Evolutionary conservation across 2,113 vertebrate species (phyloP), one percentile per base, ranked within the genome.

Genomic region (Anolis sagrei): DNA sequence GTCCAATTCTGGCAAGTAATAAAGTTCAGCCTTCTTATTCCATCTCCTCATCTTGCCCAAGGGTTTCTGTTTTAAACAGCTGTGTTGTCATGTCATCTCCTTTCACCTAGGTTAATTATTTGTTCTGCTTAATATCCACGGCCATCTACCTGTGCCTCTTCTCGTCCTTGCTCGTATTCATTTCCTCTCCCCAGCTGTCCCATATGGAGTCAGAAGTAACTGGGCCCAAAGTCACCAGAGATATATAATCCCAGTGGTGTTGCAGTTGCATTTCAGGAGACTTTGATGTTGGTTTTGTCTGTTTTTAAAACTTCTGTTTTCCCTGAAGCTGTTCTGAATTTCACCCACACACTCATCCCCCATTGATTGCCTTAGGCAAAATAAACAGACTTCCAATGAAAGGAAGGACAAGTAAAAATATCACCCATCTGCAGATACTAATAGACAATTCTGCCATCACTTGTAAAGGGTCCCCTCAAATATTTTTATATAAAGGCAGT

Each of bases 21-120:
- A 0, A 2, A 14, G 5, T 23, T 61, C 10, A 75, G 0, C 0
- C 49, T 39, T 11, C 29, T 64, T 14, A 1, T 58, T 4, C 27
- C 8, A 48, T 27, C 0, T 0, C 64, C 36, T 36, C 44, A 16
- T 1, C 0, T 9, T 72, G 36, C 9, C 0, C 7, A 16, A 69
- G 70, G 34, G 39, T 79, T 82, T 1, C 18, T 14, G 0, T 8
- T 44, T 68, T 32, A 82, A 32, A 69, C 25, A 34, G 29, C 54
- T 48, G 9, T 0, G 13, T n/a, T 39, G 9, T 48, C 49, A 49
- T n/a, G 79, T 92, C 44, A 32, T 64, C 21, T 79, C 29, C 27
- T 0, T 76, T 58, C 73, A 72, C 29, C 66, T 82, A 79, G 61
- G n/a, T 58, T 61, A 23, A 29, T 64, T 21, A 27, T 83, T 87